Percentiles rank a stretch among this genome's conserved stretches.
phyloP scores from a whole-genome alignment of 2,113 vertebrate genomes.

The Bagarius yarrelli region DNA sequence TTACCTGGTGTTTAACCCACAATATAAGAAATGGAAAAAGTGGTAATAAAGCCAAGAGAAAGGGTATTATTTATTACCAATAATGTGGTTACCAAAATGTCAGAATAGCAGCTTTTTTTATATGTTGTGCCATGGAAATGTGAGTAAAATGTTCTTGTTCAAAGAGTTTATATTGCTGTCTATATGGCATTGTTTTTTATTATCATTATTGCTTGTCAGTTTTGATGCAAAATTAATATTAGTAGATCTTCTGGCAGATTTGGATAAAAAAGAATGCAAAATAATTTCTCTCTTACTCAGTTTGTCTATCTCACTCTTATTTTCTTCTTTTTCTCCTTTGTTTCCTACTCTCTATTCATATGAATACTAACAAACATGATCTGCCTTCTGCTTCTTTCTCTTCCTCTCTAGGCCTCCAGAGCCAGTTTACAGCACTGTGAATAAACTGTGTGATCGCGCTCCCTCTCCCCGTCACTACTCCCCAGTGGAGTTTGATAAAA shows the following conservation, averaged over 20 bases:
- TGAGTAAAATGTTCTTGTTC: neutral
- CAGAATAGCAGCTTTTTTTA: neutral
- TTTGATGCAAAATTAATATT: neutral
- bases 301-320: neutral
- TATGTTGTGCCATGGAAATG: neutral
- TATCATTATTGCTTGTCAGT: neutral
- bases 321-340: neutral
- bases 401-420: slow-evolving; percentile 88
- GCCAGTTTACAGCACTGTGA: slow-evolving; percentile 99
- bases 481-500: slow-evolving; percentile 93
- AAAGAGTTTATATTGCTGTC: neutral
- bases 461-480: slow-evolving; percentile 93
- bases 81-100: neutral
- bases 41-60: neutral
- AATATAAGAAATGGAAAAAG: neutral
- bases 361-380: slow-evolving; percentile 36
- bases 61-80: neutral
- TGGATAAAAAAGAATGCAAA: neutral
- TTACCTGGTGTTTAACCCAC: neutral
- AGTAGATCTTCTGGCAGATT: neutral
- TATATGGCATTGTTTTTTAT: neutral
- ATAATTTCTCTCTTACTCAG: too few species aligned
- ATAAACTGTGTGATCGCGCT: slow-evolving; percentile 96
- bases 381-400: slow-evolving; percentile 63
- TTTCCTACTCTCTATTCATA: slow-evolving; percentile 28